These are phyloP conservation scores for Leptopilina drosophilae DNA, from an alignment of 2,888 invertebrate genomes.

Conservation along the genomic window DNA sequence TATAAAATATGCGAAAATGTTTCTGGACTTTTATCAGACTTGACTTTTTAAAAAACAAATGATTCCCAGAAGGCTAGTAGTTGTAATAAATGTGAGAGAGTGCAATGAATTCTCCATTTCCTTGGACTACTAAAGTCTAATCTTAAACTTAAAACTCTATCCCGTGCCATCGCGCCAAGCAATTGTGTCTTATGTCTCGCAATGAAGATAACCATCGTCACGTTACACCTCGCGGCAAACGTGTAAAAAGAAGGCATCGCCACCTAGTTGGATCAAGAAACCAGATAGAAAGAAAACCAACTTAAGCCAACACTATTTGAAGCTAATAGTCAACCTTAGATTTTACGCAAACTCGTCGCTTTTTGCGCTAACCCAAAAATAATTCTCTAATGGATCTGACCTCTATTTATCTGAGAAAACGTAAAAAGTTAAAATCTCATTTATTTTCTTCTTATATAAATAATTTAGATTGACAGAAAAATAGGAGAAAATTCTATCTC, in stretches of 20 bases:
- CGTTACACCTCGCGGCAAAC: slow-evolving; percentile 64
- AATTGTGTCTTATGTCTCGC: slow-evolving; percentile 57
- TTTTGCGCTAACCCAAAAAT: slow-evolving; percentile 59
- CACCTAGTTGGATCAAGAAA: slow-evolving; percentile 67
- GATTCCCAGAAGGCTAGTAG: slow-evolving; percentile 43
- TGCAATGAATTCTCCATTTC: slow-evolving; percentile 59
- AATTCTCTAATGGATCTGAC: slow-evolving; percentile 73
- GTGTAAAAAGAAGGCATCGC: slow-evolving; percentile 56
- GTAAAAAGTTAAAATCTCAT: background rate
- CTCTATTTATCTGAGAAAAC: slow-evolving; percentile 53
- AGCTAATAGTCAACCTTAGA: slow-evolving; percentile 67
- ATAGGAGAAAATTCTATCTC: too few relatives aligned
- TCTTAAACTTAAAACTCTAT: slow-evolving; percentile 55
- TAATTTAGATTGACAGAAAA: background rate
- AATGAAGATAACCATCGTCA: slow-evolving; percentile 71
- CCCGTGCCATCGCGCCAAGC: slow-evolving; percentile 52
- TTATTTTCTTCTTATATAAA: background rate
- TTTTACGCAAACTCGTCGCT: slow-evolving; percentile 65
- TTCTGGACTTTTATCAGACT: slow-evolving; percentile 29
- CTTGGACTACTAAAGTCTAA: slow-evolving; percentile 50
- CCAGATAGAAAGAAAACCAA: slow-evolving; percentile 66
- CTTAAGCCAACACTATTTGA: slow-evolving; percentile 63
- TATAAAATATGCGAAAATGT: background rate
- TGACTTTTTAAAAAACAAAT: slow-evolving; percentile 4
- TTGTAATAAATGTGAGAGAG: slow-evolving; percentile 58